Base-by-base conservation (phyloP, 1,140 invertebrate genomes). In the Popillia japonica region DNA sequence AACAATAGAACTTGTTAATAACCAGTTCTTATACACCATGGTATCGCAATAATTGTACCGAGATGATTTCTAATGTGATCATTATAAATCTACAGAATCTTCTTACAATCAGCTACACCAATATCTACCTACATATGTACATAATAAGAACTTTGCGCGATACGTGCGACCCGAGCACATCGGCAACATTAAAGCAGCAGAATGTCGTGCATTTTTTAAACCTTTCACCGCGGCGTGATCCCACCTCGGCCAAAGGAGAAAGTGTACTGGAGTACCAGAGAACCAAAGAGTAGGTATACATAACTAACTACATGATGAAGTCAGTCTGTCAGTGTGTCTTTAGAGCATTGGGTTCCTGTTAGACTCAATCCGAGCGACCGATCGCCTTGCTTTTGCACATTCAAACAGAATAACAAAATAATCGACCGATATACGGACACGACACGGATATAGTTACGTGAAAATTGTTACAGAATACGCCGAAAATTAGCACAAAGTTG, bases 321-420 rank as follows among this genome's bases (percentile, higher is more conserved):
- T 77, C 61, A 77, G 76, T 77, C 76, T 72, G 76, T 77, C 76
- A 77, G 76, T 77, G 76, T 77, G 76, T 77, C 76, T 61, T 34
- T 77, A 41, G 76, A 77, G 42, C 76, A 77, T 72, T 77, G 76
- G 76, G 61, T 77, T 68, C 76, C 76, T 77, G 75, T 75, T 75
- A 48, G 41, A 27, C 41, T 75, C 44, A 22, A 41, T 74, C n/a
- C 72, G 34, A 74, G n/a, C 17, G 41, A 41, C 34, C 72, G 40
- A 22, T 74, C 72, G 34, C 40, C 17, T 74, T 42, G 61, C 72
- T 41, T 74, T 22, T 22, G 72, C 41, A 74, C 34, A 42, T 74
- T 41, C 40, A 40, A 27, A 42, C 34, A 42, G 17, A 48, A 55
- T 42, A 75, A 20, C 7, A 41, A 75, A 75, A 75, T 75, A 41